phyloP scores from a whole-genome alignment of 1,140 invertebrate genomes.

The Drosophila parabipectinata region DNA sequence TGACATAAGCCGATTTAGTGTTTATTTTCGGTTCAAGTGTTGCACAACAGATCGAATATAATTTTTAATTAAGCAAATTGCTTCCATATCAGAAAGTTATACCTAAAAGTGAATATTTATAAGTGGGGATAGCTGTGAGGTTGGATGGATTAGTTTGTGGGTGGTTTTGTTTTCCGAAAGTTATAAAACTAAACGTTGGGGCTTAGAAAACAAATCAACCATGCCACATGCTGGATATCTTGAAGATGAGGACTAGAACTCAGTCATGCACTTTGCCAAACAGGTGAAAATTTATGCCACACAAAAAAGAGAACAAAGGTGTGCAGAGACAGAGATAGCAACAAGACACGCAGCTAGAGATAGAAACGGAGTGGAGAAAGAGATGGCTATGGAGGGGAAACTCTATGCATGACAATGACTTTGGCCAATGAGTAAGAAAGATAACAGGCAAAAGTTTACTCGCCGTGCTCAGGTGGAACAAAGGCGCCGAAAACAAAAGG shows the following conservation, averaged over 20 bases:
- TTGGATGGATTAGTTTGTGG: not conserved
- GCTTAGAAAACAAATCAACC: conserved; percentile 25
- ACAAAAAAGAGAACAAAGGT: conserved; percentile 1
- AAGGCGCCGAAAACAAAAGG: conserved; percentile 41
- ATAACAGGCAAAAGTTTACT: conserved; percentile 40
- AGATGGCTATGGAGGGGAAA: conserved; percentile 16
- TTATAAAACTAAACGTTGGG: conserved; percentile 24
- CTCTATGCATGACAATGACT: conserved; percentile 63
- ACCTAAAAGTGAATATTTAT: conserved; percentile 8
- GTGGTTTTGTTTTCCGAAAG: not conserved
- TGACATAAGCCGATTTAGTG: conserved; percentile 69
- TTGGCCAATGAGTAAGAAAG: conserved; percentile 46
- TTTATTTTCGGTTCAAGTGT: conserved; percentile 17
- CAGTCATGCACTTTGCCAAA: conserved; percentile 11
- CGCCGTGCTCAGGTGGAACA: conserved; percentile 39
- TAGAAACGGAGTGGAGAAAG: not conserved
- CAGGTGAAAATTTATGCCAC: conserved; percentile 51
- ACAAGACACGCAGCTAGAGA: conserved; percentile 1
- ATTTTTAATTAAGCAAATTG: conserved; percentile 59
- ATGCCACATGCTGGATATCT: conserved; percentile 10
- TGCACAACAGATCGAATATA: conserved; percentile 45
- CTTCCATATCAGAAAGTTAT: conserved; percentile 13
- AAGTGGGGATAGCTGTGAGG: not conserved
- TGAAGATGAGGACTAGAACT: conserved; percentile 3
- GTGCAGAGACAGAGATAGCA: not conserved